Evolutionary conservation across 2,113 vertebrate genomes (phyloP), one percentile per base, ranked within the genome.

Genomic region (Galeopterus variegatus): DNA sequence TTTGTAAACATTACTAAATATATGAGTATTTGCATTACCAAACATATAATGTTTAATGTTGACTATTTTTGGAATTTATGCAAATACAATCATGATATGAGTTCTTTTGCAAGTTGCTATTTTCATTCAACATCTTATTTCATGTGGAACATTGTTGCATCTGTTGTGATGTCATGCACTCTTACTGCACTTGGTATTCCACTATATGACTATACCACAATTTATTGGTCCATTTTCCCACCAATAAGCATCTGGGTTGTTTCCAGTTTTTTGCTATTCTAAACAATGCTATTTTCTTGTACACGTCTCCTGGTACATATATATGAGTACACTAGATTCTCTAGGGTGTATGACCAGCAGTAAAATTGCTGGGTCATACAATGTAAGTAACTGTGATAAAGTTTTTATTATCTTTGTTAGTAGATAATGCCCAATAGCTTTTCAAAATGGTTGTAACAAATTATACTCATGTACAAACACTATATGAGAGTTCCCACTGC

Each of bases 11-110:
- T 79, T 50, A 72, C 33, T 60, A 58, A 81, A 70, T 15, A 77
- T 5, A 41, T 41, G 41, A 41, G 41, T 41, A 21, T 79, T 21
- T 96, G 17, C 56, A 31, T 64, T 45, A 65, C 52, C 19, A 94
- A 92, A 58, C 45, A 73, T 26, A 67, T 64, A 76, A 8, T 52
- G 31, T 70, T 89, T 83, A 62, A 18, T 50, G 36, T 48, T 62
- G 21, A 70, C n/a, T n/a, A 52, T 36, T 56, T 76, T 31, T 8
- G 15, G n/a, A 77, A 76, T 94, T 87, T 48, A 76, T 48, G 64
- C 15, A 96, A 87, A 79, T 83, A 50, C 10, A 89, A 93, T 72
- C 54, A 81, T 62, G 28, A 82, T 90, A 81, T 5, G 45, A 54
- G 64, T 54, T 88, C 33, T 82, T 76, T 19, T 56, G 65, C 24